A percentile compares a stretch with the other conserved stretches of the same genome.
These are phyloP conservation scores for Diorhabda carinulata DNA, from an alignment of 1,140 invertebrate species.

Conservation along the genomic window DNA sequence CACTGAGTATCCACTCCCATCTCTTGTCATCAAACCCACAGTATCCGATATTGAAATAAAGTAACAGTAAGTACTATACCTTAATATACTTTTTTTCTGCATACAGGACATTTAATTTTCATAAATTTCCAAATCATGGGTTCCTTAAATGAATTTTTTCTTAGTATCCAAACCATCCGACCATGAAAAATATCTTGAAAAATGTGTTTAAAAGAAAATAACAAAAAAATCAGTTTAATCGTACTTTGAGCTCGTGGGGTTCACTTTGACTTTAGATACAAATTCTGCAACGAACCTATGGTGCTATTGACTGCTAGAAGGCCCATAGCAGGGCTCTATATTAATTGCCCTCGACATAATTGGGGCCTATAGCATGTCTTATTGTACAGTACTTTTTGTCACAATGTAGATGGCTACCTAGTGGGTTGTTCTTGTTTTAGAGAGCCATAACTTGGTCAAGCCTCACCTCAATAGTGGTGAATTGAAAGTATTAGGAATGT, in stretches of 20 bases:
- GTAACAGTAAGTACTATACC: no score
- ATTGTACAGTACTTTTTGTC: conserved; percentile 9
- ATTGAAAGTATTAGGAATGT: neutral
- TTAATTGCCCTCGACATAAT: conserved; percentile 2
- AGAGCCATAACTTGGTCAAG: neutral
- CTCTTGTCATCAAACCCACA: no score
- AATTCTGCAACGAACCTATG: conserved; percentile 47
- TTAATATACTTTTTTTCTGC: no score
- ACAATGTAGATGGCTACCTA: neutral
- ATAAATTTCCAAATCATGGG: no score
- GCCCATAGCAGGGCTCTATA: conserved; percentile 21
- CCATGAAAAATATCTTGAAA: no score
- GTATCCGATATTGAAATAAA: no score
- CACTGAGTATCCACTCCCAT: no score
- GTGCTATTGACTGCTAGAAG: conserved; percentile 43
- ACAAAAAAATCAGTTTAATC: conserved; percentile 9
- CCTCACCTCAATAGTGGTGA: neutral
- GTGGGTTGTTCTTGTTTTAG: conserved; percentile 2
- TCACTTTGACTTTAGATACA: conserved; percentile 29
- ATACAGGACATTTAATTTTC: no score
- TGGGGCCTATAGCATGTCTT: conserved; percentile 15
- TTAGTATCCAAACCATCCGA: no score
- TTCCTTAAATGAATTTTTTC: no score
- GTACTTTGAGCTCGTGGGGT: conserved; percentile 35
- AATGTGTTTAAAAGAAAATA: neutral